A percentile compares a stretch with the other conserved stretches of the same genome.
These are phyloP conservation scores for Odiellus spinosus DNA, from an alignment of 2,888 invertebrate species.

Conservation along the genomic window DNA sequence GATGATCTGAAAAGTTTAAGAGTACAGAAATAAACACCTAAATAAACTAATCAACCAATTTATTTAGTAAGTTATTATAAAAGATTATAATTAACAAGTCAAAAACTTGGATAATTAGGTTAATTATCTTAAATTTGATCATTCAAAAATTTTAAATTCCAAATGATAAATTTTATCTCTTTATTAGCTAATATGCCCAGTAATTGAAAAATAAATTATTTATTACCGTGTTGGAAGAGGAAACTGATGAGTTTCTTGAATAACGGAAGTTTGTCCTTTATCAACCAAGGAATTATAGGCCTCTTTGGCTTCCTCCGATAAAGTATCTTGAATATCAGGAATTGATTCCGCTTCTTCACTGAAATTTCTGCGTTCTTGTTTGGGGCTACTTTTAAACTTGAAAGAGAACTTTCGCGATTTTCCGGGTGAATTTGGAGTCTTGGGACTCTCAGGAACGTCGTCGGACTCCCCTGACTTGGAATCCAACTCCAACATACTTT, in stretches of 20 bases:
- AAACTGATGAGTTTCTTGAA: too few species aligned
- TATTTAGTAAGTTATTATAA: too few species aligned
- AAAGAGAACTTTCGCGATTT: slow-evolving; percentile 62
- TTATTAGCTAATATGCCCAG: too few species aligned
- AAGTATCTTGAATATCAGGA: slow-evolving; percentile 72
- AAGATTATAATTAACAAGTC: too few species aligned
- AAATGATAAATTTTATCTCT: too few species aligned
- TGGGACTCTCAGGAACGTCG: slow-evolving; percentile 27
- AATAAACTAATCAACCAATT: too few species aligned
- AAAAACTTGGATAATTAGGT: too few species aligned
- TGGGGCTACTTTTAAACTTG: slow-evolving; percentile 43
- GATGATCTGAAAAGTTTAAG: not conserved
- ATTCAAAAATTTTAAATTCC: too few species aligned
- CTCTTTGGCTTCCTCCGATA: slow-evolving; percentile 75
- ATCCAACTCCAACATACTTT: slow-evolving; percentile 24
- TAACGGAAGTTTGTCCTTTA: slow-evolving; percentile 28
- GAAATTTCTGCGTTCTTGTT: slow-evolving; percentile 63
- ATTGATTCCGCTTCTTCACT: slow-evolving; percentile 73
- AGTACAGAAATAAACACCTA: too few species aligned
- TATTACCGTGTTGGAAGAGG: too few species aligned
- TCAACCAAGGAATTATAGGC: slow-evolving; percentile 88
- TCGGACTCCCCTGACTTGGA: slow-evolving; percentile 10
- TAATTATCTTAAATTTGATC: too few species aligned
- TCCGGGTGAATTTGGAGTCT: slow-evolving; percentile 46
- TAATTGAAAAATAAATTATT: too few species aligned